Conservation (phyloP, 2,113 vertebrate genomes). For the Otis tarda region DNA sequence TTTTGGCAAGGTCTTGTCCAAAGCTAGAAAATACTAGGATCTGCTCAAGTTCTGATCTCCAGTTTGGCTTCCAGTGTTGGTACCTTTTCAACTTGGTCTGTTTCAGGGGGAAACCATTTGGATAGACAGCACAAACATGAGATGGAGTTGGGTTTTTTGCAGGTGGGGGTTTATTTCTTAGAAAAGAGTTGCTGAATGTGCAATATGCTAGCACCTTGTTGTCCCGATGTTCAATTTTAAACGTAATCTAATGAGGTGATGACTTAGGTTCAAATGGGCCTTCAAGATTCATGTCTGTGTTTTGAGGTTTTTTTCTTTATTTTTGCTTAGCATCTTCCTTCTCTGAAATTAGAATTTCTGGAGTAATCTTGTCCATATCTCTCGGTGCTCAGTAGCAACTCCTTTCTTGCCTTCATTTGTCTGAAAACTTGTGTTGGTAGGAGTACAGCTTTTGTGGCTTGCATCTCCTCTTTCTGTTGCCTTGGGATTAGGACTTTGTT, state of each 20-base stretch:
- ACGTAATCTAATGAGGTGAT: background rate
- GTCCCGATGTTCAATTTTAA: background rate
- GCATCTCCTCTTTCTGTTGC: background rate
- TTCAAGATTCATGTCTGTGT: background rate
- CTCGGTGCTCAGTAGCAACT: background rate
- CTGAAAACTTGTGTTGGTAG: background rate
- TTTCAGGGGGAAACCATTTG: background rate
- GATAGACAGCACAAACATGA: background rate
- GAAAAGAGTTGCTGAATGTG: background rate
- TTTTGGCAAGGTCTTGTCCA: background rate
- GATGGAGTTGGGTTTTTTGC: background rate
- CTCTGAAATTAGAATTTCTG: background rate
- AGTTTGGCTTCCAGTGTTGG: background rate
- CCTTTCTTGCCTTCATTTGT: background rate
- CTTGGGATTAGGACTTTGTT: background rate
- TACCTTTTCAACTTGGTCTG: background rate
- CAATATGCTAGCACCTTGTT: background rate
- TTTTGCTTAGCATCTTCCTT: background rate
- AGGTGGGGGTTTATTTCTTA: background rate
- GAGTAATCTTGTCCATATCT: background rate
- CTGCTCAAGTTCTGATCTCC: background rate
- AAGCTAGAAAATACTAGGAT: background rate
- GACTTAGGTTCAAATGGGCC: background rate
- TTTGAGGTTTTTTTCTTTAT: background rate
- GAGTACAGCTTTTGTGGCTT: background rate